Evolutionary conservation across 2,797 vertebrate species (phyloP).

Genomic region (Enteromius treurensis): DNA sequence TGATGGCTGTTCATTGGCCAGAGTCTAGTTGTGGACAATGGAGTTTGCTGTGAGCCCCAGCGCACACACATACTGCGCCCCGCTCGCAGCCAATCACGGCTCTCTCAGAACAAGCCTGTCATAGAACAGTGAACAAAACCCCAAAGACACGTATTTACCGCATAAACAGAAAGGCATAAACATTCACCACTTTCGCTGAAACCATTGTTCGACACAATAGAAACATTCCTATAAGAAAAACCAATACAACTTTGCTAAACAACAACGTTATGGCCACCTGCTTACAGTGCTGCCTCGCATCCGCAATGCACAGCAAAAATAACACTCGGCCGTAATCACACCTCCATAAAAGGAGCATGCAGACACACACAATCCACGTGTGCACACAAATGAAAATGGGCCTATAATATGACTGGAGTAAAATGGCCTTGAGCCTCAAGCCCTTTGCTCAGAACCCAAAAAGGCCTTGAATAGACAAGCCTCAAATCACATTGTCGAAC

Average conservation of each 20-base stretch:
- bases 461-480: slow-evolving; percentile 98
- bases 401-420: slow-evolving; percentile 81
- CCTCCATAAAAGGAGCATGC: slow-evolving; percentile 72
- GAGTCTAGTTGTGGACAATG: slow-evolving; percentile 86
- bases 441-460: slow-evolving; percentile 82
- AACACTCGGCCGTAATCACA: slow-evolving; percentile 29
- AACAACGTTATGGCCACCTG: slow-evolving; percentile 23
- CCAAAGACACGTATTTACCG: slow-evolving; percentile 40
- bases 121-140: slow-evolving; percentile 53
- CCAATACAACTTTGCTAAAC: slow-evolving; percentile 24
- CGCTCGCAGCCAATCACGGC: slow-evolving; percentile 97
- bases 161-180: slow-evolving; percentile 50
- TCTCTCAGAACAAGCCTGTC: slow-evolving; percentile 77
- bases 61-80: slow-evolving; percentile 77
- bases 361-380: slow-evolving; percentile 78
- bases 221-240: slow-evolving; percentile 11
- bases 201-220: slow-evolving; percentile 31
- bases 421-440: slow-evolving; percentile 84
- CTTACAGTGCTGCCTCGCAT: background rate
- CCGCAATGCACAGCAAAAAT: background rate
- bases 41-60: slow-evolving; percentile 87
- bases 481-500: slow-evolving; percentile 99
- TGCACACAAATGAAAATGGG: slow-evolving; percentile 77
- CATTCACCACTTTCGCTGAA: slow-evolving; percentile 34
- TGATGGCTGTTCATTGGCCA: slow-evolving; percentile 81